Evolutionary conservation across 2,888 invertebrate genomes (phyloP), one percentile per base, ranked within the genome.

Genomic region (Empis livida): DNA sequence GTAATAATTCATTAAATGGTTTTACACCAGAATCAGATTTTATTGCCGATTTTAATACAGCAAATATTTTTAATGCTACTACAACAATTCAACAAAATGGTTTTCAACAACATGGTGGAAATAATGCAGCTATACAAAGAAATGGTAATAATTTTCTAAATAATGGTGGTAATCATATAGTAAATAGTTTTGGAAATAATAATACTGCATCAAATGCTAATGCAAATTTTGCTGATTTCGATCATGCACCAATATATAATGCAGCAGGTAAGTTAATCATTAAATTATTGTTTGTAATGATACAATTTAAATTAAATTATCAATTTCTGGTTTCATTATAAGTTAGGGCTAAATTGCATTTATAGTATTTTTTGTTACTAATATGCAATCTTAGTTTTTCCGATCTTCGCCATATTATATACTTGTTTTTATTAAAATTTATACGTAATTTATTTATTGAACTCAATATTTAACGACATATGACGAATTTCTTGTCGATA

Each of bases 31-130:
- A 69, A 47, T 78, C 65, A 5, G 69, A 70, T 46, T 83, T 83
- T 66, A 78, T 80, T 56, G 83, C 81, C 55, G 81, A 84, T 67
- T 84, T 83, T 63, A 77, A 79, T 55, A 76, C 77, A 51, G 82
- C 83, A 51, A 78, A 79, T 61, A 82, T 83, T 57, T 82, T 82
- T 65, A 79, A 80, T 67, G 76, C 79, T 64, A 61, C 63, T 48
- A 61, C 61, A 31, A 57, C 16, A 39, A 4, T 6, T 39, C 39
- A 39, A 39, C 39, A 38, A 17, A 38, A 38, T 17, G 38, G 16
- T 38, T 13, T 66, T 51, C 63, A 63, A 23, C 50, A 63, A 23
- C 51, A 56, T 61, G 23, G 58, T 59, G n/a, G 57, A 60, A 45
- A 17, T 51, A 56, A 42, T 13, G 30, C 53, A 60, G 8, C 52